Evolutionary conservation across 2,797 vertebrate genomes (phyloP).

Genomic region (Enteromius trimaculatus): DNA sequence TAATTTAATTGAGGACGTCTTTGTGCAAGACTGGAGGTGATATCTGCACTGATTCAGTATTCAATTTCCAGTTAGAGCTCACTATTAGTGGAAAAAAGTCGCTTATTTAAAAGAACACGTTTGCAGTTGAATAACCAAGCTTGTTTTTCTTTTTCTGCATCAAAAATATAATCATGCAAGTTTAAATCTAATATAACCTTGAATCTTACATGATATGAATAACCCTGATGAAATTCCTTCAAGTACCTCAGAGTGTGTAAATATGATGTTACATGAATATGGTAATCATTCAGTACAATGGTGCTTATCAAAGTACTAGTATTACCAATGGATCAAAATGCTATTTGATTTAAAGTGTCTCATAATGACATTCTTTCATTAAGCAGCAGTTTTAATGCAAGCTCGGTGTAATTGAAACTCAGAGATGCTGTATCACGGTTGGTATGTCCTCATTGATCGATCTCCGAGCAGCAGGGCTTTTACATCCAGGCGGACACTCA

Average conservation of each 20-base stretch:
- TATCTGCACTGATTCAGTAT: constrained; percentile 5
- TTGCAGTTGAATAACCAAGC: background rate
- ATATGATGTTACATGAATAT: background rate
- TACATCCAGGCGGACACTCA: constrained; percentile 24
- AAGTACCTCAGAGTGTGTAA: background rate
- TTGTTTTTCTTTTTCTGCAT: background rate
- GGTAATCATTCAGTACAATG: background rate
- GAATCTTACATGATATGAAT: background rate
- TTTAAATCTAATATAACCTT: background rate
- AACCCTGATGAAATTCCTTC: background rate
- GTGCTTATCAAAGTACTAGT: background rate
- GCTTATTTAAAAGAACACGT: background rate
- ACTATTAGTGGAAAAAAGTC: background rate
- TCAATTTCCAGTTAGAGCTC: background rate
- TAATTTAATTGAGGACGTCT: background rate
- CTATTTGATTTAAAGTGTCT: background rate
- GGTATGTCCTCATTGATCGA: constrained; percentile 20
- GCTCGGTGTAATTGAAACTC: constrained; percentile 25
- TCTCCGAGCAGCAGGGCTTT: constrained; percentile 27
- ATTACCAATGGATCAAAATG: background rate
- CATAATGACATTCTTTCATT: background rate
- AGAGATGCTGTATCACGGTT: constrained; percentile 33
- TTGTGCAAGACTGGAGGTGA: background rate
- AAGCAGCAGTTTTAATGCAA: constrained; percentile 27
- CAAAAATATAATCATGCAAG: background rate